phyloP scores from a whole-genome alignment of 2,888 invertebrate genomes.

The Brachyptera putata region DNA sequence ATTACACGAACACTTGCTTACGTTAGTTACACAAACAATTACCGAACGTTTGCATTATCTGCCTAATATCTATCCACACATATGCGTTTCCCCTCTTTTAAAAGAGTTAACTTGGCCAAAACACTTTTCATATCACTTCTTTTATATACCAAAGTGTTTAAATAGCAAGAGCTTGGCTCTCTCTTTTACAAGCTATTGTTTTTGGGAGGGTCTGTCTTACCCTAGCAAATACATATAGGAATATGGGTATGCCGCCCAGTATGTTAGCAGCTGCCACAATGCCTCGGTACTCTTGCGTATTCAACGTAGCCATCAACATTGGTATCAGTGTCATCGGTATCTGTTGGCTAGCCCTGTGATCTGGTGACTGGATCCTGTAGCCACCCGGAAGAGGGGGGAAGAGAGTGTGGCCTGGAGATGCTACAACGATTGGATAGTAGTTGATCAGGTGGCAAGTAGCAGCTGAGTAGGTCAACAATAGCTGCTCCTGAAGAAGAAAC shows the following conservation, averaged over 20 bases:
- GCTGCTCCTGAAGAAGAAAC: constrained; percentile 52
- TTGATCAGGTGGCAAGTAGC: constrained; percentile 55
- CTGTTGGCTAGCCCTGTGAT: constrained; percentile 46
- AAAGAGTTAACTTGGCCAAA: no score
- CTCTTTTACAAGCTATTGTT: no score
- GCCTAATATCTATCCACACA: no score
- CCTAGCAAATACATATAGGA: constrained; percentile 64
- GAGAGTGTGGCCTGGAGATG: background rate
- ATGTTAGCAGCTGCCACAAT: constrained; percentile 53
- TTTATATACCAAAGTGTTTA: no score
- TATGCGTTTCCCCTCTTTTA: no score
- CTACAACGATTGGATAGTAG: constrained; percentile 44
- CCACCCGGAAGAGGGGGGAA: background rate
- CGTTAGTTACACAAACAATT: no score
- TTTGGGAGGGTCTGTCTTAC: constrained; percentile 46
- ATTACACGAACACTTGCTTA: no score
- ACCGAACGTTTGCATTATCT: no score
- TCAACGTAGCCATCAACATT: constrained; percentile 45
- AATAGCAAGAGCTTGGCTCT: no score
- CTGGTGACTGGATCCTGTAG: constrained; percentile 37
- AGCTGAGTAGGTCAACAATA: constrained; percentile 59
- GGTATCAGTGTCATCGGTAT: constrained; percentile 46
- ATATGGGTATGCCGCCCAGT: constrained; percentile 60
- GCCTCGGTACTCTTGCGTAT: constrained; percentile 50
- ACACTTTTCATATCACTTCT: no score